phyloP scores from a whole-genome alignment of 2,797 vertebrate species.

The Parauchenoglanis punctatus region DNA sequence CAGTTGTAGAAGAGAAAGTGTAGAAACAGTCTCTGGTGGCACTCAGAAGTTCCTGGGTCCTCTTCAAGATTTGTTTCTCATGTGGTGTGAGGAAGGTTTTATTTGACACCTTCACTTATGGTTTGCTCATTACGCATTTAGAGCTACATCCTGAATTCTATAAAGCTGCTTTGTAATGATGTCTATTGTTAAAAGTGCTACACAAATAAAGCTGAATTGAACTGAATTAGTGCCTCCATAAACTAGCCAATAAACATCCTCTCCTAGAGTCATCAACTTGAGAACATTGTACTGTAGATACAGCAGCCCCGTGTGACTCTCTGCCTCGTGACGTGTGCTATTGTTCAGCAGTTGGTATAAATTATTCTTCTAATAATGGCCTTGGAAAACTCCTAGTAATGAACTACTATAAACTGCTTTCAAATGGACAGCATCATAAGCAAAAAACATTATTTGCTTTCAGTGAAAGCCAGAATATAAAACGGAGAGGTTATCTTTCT shows the following conservation, averaged over 20 bases:
- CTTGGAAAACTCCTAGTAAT: conserved; percentile 8
- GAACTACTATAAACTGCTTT: conserved; percentile 2
- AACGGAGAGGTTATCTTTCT: conserved; percentile 3
- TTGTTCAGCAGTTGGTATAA: not conserved
- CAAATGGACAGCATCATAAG: conserved; percentile 20
- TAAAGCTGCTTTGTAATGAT: conserved; percentile 1
- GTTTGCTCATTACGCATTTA: not conserved
- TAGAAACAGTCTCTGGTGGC: not conserved
- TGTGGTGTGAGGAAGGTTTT: not conserved
- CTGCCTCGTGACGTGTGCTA: not conserved
- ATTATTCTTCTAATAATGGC: not conserved
- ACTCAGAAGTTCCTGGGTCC: not conserved
- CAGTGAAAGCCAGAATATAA: conserved; percentile 3
- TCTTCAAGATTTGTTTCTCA: not conserved
- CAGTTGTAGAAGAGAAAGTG: not conserved
- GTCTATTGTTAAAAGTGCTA: not conserved
- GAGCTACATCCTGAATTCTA: not conserved
- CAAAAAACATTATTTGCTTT: not conserved
- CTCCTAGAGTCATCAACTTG: not conserved
- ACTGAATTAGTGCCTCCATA: conserved; percentile 9
- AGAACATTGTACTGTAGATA: not conserved
- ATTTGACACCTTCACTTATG: not conserved
- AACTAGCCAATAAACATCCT: not conserved
- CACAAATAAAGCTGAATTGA: not conserved
- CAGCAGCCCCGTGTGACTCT: not conserved